Base-by-base conservation (phyloP, 2,797 vertebrate species). In the Morelia viridis region DNA sequence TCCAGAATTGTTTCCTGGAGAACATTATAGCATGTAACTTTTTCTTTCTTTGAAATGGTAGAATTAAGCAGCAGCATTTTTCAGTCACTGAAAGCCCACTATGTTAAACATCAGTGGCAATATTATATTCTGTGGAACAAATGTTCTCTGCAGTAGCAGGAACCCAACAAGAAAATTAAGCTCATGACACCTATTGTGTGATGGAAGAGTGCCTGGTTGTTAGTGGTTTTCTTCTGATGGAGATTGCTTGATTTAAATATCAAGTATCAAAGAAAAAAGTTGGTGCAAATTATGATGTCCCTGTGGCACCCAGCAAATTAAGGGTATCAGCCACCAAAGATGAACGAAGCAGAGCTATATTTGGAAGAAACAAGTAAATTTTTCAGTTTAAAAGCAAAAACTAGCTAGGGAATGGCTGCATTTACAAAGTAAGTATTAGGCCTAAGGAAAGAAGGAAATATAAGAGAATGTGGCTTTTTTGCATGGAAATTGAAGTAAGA, bases 271-370 rank as follows among this genome's bases (percentile, higher is more conserved):
- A 80, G 71, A 22, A 80, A 19, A 89, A 68, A 68, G 15, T 31
- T 85, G 87, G 50, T 92, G 65, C 57, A 80, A 89, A 89, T 85
- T 85, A 50, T 89, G 35, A 46, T 68, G 84, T 89, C 87, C 76
- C 87, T 68, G 87, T 85, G 87, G 91, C 87, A 89, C 76, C 61
- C 87, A 58, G 61, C 76, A 89, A 89, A 89, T 89, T 92, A 92
- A 92, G 61, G 58, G 84, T 85, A 89, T 85, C 91, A 89, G 76
- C 80, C 15, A 92, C 76, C 50, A 89, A 84, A 68, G 91, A 35
- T 26, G 10, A 35, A 65, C 4, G 50, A 26, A 57, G 11, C 53
- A 68, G 22, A 85, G 35, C 31, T 84, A 85, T 89, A 85, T 92
- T 89, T 89, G 80, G 24, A 85, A 60, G 41, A 26, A 89, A 88